phyloP scores from a whole-genome alignment of 1,140 invertebrate genomes.

The Diorhabda elongata region DNA sequence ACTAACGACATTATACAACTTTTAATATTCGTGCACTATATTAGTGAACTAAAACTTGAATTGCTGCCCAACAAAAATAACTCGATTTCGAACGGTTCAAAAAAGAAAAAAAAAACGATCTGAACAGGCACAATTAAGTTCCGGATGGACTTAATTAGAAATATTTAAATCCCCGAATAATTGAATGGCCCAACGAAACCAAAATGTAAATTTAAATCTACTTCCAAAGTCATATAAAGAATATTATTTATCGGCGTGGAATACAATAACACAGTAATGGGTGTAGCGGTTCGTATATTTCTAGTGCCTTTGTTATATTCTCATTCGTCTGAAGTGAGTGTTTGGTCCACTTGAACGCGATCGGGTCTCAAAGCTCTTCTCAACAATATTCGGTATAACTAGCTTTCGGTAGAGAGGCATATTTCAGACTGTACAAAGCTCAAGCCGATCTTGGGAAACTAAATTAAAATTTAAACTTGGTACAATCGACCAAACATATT shows the following conservation, averaged over 20 bases:
- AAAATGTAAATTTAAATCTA: constrained; percentile 29
- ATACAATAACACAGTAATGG: constrained; percentile 43
- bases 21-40: no score
- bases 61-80: no score
- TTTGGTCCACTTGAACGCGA: background rate
- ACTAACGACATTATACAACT: no score
- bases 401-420: constrained; percentile 33
- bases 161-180: constrained; percentile 31
- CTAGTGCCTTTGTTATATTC: background rate
- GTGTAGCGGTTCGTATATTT: constrained; percentile 19
- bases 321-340: background rate
- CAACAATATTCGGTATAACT: constrained; percentile 36
- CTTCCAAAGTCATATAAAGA: constrained; percentile 39
- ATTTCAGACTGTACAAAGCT: constrained; percentile 32
- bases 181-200: constrained; percentile 22
- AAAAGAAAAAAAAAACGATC: constrained; percentile 8
- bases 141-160: constrained; percentile 33
- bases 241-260: constrained; percentile 45
- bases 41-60: no score
- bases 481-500: constrained; percentile 26
- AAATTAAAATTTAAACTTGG: constrained; percentile 37
- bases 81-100: background rate
- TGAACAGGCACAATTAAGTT: constrained; percentile 29
- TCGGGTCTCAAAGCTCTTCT: constrained; percentile 28
- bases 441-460: constrained; percentile 18